Evolutionary conservation across 37 sponge, comb jelly and placozoan species (phyloP).

Genomic region (Spongilla lacustris): DNA sequence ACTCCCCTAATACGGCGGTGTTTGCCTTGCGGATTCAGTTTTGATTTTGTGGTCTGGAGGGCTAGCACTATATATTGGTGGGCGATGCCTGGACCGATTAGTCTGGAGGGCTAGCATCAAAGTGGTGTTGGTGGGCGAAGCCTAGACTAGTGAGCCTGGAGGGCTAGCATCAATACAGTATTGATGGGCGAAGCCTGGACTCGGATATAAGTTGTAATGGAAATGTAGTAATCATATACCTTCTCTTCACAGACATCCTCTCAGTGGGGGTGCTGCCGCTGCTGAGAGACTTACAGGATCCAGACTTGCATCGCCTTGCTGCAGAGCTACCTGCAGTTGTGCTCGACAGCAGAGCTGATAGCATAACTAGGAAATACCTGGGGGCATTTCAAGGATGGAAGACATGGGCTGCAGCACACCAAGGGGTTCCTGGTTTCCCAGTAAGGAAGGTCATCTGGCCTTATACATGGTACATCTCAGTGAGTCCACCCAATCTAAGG

Average conservation of each 20-base stretch:
- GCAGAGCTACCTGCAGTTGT: background rate
- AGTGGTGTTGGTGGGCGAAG: too few relatives aligned
- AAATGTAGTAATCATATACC: background rate
- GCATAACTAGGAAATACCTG: conserved; percentile 10
- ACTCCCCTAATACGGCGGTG: too few relatives aligned
- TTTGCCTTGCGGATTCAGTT: too few relatives aligned
- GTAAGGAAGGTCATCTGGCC: background rate
- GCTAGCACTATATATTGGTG: too few relatives aligned
- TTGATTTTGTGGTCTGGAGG: too few relatives aligned
- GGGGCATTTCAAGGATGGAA: conserved; percentile 16
- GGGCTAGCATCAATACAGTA: too few relatives aligned
- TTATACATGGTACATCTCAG: background rate
- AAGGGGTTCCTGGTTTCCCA: background rate
- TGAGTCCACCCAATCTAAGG: conserved; percentile 6
- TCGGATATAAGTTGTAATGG: background rate
- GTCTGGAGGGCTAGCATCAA: too few relatives aligned
- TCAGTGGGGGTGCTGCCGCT: background rate
- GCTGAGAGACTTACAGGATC: conserved; percentile 2
- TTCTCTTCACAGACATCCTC: background rate
- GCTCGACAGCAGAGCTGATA: conserved; percentile 4
- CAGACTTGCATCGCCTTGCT: conserved; percentile 17
- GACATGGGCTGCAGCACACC: background rate
- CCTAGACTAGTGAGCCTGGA: too few relatives aligned
- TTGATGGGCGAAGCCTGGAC: background rate
- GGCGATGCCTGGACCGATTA: too few relatives aligned